phyloP scores from a whole-genome alignment of 2,113 vertebrate genomes.

The Phrynosoma platyrhinos region DNA sequence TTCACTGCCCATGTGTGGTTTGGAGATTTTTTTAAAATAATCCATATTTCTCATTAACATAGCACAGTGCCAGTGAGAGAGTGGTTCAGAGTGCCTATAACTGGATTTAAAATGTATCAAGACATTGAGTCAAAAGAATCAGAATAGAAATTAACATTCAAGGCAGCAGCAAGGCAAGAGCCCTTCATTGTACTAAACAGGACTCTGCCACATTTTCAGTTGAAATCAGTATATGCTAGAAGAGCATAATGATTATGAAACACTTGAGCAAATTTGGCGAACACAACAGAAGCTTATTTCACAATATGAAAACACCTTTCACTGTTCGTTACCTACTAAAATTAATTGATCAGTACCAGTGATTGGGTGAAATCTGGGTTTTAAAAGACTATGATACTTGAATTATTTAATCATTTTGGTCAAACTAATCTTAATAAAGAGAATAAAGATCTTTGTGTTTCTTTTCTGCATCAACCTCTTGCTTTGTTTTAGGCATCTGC shows the following conservation, averaged over 20 bases:
- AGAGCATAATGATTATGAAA: neutral
- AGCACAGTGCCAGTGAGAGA: neutral
- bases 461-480: neutral
- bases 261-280: neutral
- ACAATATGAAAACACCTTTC: neutral
- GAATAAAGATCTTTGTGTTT: neutral
- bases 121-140: neutral
- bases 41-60: neutral
- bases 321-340: neutral
- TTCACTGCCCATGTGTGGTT: neutral
- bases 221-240: neutral
- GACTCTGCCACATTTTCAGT: neutral
- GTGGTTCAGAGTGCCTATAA: neutral
- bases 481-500: neutral
- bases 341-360: neutral
- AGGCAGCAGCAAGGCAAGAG: neutral
- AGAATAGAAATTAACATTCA: neutral
- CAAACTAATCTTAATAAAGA: neutral
- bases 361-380: neutral
- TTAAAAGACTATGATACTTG: neutral
- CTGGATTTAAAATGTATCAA: neutral
- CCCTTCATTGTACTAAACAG: neutral
- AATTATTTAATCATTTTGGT: neutral
- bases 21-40: slow-evolving; percentile 31
- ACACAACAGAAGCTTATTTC: neutral